Evolutionary conservation across 2,888 invertebrate genomes (phyloP).

Genomic region (Zhengitettix transpicula): DNA sequence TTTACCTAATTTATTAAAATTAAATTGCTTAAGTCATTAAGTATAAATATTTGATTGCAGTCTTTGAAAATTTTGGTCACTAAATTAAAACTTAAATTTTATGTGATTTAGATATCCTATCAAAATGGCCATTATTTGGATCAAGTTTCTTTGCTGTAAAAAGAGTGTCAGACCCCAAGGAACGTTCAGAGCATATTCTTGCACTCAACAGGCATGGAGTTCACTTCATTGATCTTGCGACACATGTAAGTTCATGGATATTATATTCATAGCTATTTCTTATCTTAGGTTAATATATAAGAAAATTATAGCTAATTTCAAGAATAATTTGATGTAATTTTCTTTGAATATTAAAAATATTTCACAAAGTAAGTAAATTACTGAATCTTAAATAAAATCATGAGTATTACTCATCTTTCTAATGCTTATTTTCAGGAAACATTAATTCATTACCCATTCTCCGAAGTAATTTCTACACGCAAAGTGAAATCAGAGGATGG

Average conservation of each 20-base stretch:
- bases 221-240: conserved; percentile 79
- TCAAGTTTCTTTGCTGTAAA: conserved; percentile 96
- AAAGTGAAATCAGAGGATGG: conserved; percentile 84
- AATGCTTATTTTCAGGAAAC: conserved; percentile 44
- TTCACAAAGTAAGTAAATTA: neutral
- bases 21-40: too few species aligned
- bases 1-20: too few species aligned
- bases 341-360: neutral
- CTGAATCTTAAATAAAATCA: neutral
- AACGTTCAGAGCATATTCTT: conserved; percentile 76
- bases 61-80: too few species aligned
- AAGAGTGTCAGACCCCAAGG: conserved; percentile 51
- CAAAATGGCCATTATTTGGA: conserved; percentile 91
- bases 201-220: conserved; percentile 88
- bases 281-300: neutral
- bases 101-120: conserved; percentile 53
- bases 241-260: conserved; percentile 46
- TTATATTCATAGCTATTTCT: neutral
- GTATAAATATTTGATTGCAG: too few species aligned
- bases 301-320: neutral
- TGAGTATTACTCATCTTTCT: neutral
- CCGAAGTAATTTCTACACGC: conserved; percentile 88
- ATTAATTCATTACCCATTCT: conserved; percentile 81
- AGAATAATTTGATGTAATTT: neutral
- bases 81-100: too few species aligned